Evolutionary conservation across 2,797 vertebrate genomes (phyloP).

Genomic region (Pangasius mekongensis): DNA sequence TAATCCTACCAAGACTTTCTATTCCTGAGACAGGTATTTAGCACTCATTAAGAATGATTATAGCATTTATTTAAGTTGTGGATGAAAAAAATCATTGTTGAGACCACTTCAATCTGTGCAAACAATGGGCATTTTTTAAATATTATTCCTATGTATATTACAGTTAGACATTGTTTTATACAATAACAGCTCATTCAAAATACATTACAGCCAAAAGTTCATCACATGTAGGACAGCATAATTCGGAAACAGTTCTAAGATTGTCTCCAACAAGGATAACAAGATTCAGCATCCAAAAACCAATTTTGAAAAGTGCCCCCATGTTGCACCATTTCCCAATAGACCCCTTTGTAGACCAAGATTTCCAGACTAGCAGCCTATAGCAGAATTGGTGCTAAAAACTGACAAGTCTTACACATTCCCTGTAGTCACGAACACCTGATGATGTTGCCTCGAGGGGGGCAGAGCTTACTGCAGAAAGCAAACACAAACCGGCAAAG

Average conservation of each 20-base stretch:
- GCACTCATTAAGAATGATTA: constrained; percentile 7
- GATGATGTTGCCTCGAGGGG: constrained; percentile 33
- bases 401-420: constrained; percentile 34
- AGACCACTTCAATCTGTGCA: neutral
- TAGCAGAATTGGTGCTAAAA: constrained; percentile 42
- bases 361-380: constrained; percentile 11
- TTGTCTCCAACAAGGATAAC: neutral
- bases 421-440: constrained; percentile 40
- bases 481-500: constrained; percentile 32
- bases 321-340: constrained; percentile 33
- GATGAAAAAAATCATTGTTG: neutral
- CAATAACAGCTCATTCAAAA: neutral
- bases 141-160: neutral
- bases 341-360: constrained; percentile 18
- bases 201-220: neutral
- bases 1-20: constrained; percentile 12
- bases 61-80: neutral
- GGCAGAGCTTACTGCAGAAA: constrained; percentile 18
- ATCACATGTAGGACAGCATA: neutral
- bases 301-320: constrained; percentile 44
- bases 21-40: neutral
- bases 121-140: neutral
- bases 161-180: neutral
- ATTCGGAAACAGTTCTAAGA: neutral
- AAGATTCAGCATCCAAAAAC: constrained; percentile 11